These are phyloP conservation scores for Drosophila pseudotalamancana DNA, from an alignment of 2,888 invertebrate genomes.

Conservation along the genomic window DNA sequence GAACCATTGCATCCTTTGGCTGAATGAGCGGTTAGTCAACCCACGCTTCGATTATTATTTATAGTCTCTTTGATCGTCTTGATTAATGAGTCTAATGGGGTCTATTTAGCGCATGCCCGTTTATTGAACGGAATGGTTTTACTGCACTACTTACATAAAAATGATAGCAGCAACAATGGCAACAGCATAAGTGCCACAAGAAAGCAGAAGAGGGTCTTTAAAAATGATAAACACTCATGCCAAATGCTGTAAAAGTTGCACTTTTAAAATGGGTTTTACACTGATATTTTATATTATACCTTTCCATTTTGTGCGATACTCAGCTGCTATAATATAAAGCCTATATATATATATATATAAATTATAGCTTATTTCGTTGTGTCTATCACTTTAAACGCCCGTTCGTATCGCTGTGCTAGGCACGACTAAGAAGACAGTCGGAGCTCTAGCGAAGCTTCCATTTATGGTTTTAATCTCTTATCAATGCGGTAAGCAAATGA, in stretches of 20 bases:
- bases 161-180: conserved; percentile 79
- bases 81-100: conserved; percentile 10
- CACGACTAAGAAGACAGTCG: conserved; percentile 58
- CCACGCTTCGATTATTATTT: conserved; percentile 66
- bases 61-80: conserved; percentile 39
- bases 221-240: conserved; percentile 76
- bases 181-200: conserved; percentile 77
- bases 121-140: conserved; percentile 9
- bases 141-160: conserved; percentile 81
- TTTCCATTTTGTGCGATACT: conserved; percentile 36
- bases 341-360: conserved; percentile 1
- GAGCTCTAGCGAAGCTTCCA: conserved; percentile 44
- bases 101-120: conserved; percentile 15
- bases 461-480: conserved; percentile 37
- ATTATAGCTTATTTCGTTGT: conserved; percentile 11
- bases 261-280: background rate
- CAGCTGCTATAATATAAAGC: conserved; percentile 13
- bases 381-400: conserved; percentile 46
- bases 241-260: conserved; percentile 68
- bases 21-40: conserved; percentile 65
- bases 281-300: conserved; percentile 20
- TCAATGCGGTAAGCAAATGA: conserved; percentile 38
- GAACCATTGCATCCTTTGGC: conserved; percentile 46
- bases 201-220: conserved; percentile 81
- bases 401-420: conserved; percentile 39